Evolutionary conservation across 2,113 vertebrate species (phyloP), one percentile per base, ranked within the genome.

Genomic region (Pagrus major): DNA sequence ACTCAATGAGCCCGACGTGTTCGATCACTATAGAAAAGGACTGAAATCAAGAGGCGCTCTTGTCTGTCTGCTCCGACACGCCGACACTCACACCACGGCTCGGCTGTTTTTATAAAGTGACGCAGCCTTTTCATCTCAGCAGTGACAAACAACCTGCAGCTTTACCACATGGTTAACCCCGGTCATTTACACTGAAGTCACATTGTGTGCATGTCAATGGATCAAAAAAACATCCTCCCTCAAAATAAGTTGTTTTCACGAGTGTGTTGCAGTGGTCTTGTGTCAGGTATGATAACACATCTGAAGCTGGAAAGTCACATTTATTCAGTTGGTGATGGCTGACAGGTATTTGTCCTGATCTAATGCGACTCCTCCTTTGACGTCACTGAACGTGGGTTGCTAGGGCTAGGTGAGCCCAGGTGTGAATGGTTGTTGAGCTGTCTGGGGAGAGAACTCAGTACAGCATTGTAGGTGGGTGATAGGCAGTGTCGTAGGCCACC

Each of bases 201-300:
- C 5, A 44, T 5, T 6, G 27, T 20, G 44, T 10, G 41, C 46
- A 18, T 31, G 16, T 23, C 14, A 41, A 0, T 33, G 39, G 16
- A 52, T 23, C 10, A 18, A 51, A n/a, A 39, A 7, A 18, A 59
- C 51, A 37, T 47, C n/a, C n/a, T n/a, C n/a, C n/a, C n/a, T n/a
- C n/a, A n/a, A n/a, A n/a, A n/a, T n/a, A 18, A 21, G 29, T 60
- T 37, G 41, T 33, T 59, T n/a, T 37, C 54, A 31, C 54, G 11
- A 21, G 18, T 27, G 46, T 61, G 37, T 77, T 78, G 61, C 16
- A 42, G 52, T 15, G 66, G 18, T 51, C 52, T 67, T 73, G 46
- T 39, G 5, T 81, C 71, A 69, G 39, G 37, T 74, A 12, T 16
- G 51, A 68, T 54, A 21, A 29, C 20, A 37, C 3, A 2, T 20